Conservation (phyloP, 2,113 vertebrate species). For the Eleginops maclovinus region DNA sequence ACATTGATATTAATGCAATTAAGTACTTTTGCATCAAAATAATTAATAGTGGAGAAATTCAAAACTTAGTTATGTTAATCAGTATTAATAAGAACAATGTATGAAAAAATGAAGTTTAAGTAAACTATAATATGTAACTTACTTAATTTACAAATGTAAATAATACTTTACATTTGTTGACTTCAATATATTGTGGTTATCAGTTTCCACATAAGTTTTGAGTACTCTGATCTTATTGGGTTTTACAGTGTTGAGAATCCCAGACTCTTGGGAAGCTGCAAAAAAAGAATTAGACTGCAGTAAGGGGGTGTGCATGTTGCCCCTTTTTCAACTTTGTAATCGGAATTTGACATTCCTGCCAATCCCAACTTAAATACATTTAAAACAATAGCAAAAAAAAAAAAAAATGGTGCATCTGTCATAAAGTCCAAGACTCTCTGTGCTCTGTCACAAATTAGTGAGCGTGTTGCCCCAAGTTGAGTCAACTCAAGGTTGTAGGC, state of each 20-base stretch:
- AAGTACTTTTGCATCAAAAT: too few relatives aligned
- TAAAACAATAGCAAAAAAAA: not conserved
- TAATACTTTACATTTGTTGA: too few relatives aligned
- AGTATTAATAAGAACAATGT: too few relatives aligned
- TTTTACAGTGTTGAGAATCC: slow-evolving; percentile 35
- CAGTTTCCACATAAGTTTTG: too few relatives aligned
- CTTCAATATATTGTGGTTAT: too few relatives aligned
- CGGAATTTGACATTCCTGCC: slow-evolving; percentile 32
- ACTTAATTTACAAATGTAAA: too few relatives aligned
- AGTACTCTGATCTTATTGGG: too few relatives aligned
- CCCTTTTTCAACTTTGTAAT: slow-evolving; percentile 23
- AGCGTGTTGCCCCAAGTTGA: slow-evolving; percentile 38
- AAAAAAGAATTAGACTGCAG: slow-evolving; percentile 42
- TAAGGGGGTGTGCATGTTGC: slow-evolving; percentile 39
- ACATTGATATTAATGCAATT: too few relatives aligned
- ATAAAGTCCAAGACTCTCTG: slow-evolving; percentile 19
- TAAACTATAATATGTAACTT: too few relatives aligned
- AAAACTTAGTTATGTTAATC: too few relatives aligned
- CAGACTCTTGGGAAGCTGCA: slow-evolving; percentile 13
- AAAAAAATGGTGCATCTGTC: slow-evolving; percentile 18
- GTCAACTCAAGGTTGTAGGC: slow-evolving; percentile 64
- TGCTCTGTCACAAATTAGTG: slow-evolving; percentile 44
- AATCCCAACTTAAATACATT: slow-evolving; percentile 25
- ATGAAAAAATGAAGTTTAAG: too few relatives aligned
- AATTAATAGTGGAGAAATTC: too few relatives aligned